Evolutionary conservation across 2,797 vertebrate genomes (phyloP), one percentile per base, ranked within the genome.

Genomic region (Ptychadena robeensis): DNA sequence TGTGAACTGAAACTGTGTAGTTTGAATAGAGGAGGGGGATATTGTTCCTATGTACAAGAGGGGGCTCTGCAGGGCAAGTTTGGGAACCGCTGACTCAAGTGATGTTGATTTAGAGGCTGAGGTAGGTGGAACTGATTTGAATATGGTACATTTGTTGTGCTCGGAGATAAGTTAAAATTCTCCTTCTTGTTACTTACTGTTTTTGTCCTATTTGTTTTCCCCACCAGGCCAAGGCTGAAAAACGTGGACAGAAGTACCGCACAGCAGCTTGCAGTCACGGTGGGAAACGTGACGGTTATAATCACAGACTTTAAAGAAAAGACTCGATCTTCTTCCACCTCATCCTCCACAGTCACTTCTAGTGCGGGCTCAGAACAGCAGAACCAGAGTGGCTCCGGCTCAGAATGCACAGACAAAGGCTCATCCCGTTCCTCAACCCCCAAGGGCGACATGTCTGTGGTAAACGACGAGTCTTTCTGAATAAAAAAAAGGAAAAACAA

Each of bases 221-320:
- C 22, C n/a, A 70, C 90, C 18, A 99, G 98, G 91, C 98, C 98
- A 91, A 96, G 97, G 87, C 96, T 99, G 96, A 99, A 99, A 95
- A 99, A 99, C 82, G 92, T 99, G 35, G 98, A 99, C 94, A 93
- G 98, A 91, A 99, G 98, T 93, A 99, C 97, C 0, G 97, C 97
- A 59, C 98, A 99, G 92, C 97, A 99, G 92, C 90, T 99, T 93
- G 97, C 98, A 79, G 98, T 99, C 89, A 99, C 98, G 37, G 98
- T 99, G 86, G 98, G 98, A 75, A 99, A 99, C 53, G 98, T 99
- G 93, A 99, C 98, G 34, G 98, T 99, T 92, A 99, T 99, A 92
- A 99, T 99, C 91, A 99, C 98, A 94, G 98, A 99, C 97, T 99
- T 99, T 98, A 99, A 99, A 92, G 98, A 99, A 96, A 99, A 99